Evolutionary conservation across 2,888 invertebrate species (phyloP).

Genomic region (Eustalomyia histrio): DNA sequence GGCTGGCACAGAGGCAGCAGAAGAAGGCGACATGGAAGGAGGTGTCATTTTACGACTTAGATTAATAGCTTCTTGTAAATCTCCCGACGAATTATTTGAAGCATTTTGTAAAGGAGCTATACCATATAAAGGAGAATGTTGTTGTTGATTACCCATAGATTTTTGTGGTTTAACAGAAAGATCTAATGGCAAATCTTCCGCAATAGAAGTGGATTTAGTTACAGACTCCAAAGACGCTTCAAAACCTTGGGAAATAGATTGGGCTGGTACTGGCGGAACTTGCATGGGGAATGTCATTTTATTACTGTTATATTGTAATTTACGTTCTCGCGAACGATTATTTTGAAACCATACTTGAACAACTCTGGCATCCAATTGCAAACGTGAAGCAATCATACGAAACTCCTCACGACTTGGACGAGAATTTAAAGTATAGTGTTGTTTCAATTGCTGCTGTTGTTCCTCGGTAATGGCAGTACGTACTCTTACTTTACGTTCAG

Average conservation of each 20-base stretch:
- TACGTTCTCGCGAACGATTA: constrained; percentile 92
- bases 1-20: constrained; percentile 69
- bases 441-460: constrained; percentile 92
- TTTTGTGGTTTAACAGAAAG: constrained; percentile 90
- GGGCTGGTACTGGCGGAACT: constrained; percentile 70
- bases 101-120: constrained; percentile 82
- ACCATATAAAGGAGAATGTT: constrained; percentile 82
- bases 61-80: constrained; percentile 86
- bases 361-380: constrained; percentile 88
- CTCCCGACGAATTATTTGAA: constrained; percentile 44
- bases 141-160: constrained; percentile 72
- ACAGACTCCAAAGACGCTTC: constrained; percentile 34
- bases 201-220: constrained; percentile 65
- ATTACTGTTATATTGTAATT: constrained; percentile 80
- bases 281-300: constrained; percentile 63
- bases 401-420: constrained; percentile 97
- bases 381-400: constrained; percentile 89
- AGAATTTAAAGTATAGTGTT: constrained; percentile 93
- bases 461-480: constrained; percentile 96
- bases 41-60: constrained; percentile 84
- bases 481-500: constrained; percentile 91
- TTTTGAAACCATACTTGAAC: constrained; percentile 99
- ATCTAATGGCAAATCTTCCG: constrained; percentile 92
- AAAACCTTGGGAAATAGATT: constrained; percentile 30
- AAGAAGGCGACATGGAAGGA: constrained; percentile 71